Evolutionary conservation across 2,113 vertebrate genomes (phyloP).

Genomic region (Oncorhynchus keta): DNA sequence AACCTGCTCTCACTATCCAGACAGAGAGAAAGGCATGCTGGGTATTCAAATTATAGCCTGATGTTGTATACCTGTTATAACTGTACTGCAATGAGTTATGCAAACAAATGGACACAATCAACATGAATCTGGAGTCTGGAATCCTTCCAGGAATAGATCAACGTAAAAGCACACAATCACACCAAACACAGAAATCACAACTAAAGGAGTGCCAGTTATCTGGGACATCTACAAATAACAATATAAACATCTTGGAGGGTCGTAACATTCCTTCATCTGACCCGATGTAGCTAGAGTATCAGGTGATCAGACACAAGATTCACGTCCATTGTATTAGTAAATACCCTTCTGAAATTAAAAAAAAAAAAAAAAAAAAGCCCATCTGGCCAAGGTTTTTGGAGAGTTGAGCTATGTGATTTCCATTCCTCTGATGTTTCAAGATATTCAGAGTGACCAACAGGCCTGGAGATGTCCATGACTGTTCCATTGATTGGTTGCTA

Average conservation of each 20-base stretch:
- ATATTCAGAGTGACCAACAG: constrained; percentile 47
- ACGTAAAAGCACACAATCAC: neutral
- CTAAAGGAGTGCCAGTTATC: too few relatives aligned
- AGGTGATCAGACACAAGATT: neutral
- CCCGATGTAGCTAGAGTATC: neutral
- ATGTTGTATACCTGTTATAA: neutral
- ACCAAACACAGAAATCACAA: neutral
- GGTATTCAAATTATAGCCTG: constrained; percentile 45
- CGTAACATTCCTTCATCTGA: neutral
- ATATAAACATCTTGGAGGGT: neutral
- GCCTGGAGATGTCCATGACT: constrained; percentile 33
- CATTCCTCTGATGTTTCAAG: constrained; percentile 48
- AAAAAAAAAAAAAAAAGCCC: neutral
- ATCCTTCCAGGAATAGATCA: neutral
- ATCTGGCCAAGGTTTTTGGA: neutral
- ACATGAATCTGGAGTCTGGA: neutral
- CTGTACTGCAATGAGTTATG: neutral
- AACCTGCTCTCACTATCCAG: constrained; percentile 6
- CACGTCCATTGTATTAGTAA: neutral
- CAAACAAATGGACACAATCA: neutral
- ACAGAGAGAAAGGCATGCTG: constrained; percentile 26
- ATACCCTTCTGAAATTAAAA: neutral
- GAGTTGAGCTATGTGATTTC: constrained; percentile 26
- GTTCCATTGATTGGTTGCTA: constrained; percentile 49
- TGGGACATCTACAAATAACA: too few relatives aligned